Conservation (phyloP, 2,797 vertebrate genomes). For the Tadarida brasiliensis region DNA sequence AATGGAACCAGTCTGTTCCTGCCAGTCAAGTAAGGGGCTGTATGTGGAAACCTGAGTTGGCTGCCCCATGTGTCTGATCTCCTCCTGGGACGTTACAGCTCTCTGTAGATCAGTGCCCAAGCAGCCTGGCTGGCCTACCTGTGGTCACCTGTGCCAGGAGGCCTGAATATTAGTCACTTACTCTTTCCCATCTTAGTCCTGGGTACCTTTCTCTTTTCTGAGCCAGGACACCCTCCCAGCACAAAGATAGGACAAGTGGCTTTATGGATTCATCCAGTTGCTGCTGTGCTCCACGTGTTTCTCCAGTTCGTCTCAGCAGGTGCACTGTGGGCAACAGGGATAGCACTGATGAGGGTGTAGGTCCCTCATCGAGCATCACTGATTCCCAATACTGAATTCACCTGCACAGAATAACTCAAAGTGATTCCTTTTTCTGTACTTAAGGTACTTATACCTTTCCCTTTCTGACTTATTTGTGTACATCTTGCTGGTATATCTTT, state of each 20-base stretch:
- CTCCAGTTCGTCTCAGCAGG: background rate
- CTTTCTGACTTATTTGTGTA: background rate
- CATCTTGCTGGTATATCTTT: background rate
- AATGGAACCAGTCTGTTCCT: background rate
- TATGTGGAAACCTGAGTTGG: background rate
- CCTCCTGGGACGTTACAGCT: background rate
- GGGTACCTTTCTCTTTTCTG: background rate
- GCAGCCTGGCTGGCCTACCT: background rate
- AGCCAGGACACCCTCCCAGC: background rate
- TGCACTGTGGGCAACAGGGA: background rate
- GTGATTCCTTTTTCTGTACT: background rate
- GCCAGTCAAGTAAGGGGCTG: background rate
- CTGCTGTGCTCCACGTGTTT: background rate
- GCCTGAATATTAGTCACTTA: background rate
- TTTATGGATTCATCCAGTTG: background rate
- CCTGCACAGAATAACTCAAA: slow-evolving; percentile 35
- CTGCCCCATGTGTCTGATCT: background rate
- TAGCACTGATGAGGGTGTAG: background rate
- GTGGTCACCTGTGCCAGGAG: background rate
- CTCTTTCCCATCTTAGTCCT: background rate
- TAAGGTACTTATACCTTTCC: background rate
- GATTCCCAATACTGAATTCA: background rate
- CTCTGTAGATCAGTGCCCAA: background rate
- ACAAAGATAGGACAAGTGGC: background rate
- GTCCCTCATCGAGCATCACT: background rate